Conservation (phyloP, 1,140 invertebrate genomes). For the Drosophila erecta region DNA sequence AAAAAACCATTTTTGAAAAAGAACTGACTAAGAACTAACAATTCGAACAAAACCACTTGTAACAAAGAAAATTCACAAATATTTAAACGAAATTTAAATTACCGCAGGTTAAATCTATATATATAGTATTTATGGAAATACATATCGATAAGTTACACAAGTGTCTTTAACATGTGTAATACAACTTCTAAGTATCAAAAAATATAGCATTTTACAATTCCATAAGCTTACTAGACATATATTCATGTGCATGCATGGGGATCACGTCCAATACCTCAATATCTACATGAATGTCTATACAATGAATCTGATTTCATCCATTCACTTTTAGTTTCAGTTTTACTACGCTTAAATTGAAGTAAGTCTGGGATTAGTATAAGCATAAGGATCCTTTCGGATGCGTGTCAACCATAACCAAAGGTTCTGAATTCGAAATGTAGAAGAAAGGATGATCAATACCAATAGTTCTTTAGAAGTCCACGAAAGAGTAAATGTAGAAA, state of each 20-base stretch:
- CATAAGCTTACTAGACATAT: background rate
- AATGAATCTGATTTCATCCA: background rate
- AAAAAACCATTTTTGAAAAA: no score
- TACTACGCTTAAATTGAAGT: constrained; percentile 1
- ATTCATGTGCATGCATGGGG: constrained; percentile 19
- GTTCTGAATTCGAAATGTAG: constrained; percentile 21
- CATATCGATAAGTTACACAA: no score
- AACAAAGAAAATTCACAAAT: no score
- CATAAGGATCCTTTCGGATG: constrained; percentile 24
- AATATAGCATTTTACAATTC: background rate
- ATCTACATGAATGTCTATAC: constrained; percentile 10
- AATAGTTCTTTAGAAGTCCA: constrained; percentile 32
- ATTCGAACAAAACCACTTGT: no score
- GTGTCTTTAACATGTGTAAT: no score
- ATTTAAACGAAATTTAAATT: no score
- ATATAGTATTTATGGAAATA: no score
- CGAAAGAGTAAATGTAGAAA: constrained; percentile 19
- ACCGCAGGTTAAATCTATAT: no score
- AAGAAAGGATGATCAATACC: constrained; percentile 43
- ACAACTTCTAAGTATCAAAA: background rate
- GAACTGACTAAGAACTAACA: no score
- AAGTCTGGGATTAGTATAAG: constrained; percentile 61
- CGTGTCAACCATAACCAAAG: constrained; percentile 52
- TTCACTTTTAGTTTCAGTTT: constrained; percentile 1
- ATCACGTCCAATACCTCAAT: background rate